These are phyloP conservation scores for Mustela nigripes DNA, from an alignment of 2,113 vertebrate species.

Conservation along the genomic window DNA sequence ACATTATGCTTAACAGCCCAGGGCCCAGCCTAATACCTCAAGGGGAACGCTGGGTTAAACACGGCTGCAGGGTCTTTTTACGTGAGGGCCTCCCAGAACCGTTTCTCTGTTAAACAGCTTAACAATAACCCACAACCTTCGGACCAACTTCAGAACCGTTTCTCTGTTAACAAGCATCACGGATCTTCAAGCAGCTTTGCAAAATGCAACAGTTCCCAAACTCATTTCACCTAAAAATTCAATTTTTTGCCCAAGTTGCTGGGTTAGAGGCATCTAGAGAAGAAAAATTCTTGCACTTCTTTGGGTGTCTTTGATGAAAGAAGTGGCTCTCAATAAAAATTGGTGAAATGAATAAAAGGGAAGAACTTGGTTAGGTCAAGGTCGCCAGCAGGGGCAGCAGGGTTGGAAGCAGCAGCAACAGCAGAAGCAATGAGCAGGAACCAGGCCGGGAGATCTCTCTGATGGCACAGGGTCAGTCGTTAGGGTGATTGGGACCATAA, in stretches of 20 bases:
- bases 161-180: not conserved
- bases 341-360: not conserved
- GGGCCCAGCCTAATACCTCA: not conserved
- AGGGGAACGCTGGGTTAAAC: not conserved
- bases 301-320: not conserved
- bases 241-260: constrained; percentile 31
- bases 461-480: not conserved
- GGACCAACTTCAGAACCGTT: not conserved
- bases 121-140: too few relatives aligned
- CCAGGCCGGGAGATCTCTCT: not conserved
- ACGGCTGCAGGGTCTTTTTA: not conserved
- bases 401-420: not conserved
- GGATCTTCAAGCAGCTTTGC: not conserved
- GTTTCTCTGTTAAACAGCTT: not conserved
- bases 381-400: not conserved
- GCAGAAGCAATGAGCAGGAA: not conserved
- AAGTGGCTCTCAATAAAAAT: not conserved
- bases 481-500: not conserved
- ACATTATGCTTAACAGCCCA: not conserved
- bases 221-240: not conserved
- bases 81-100: not conserved
- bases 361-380: not conserved
- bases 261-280: not conserved
- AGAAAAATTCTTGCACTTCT: not conserved
- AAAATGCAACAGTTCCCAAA: not conserved